Conservation (phyloP, 2,113 vertebrate genomes). For the Cochlearius cochlearius region DNA sequence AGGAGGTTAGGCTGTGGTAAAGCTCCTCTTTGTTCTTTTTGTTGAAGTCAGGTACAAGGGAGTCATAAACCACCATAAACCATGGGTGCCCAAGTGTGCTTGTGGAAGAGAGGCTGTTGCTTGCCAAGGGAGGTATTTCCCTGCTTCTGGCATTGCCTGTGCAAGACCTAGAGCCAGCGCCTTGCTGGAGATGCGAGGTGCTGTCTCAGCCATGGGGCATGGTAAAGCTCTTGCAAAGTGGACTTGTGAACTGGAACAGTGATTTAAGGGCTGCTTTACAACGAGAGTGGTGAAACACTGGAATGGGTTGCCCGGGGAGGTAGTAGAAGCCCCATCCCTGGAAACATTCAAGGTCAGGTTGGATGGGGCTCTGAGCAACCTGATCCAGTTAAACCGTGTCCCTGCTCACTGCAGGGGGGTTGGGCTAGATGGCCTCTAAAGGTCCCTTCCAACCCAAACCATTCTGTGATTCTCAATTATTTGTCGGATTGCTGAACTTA, state of each 20-base stretch:
- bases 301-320: no score
- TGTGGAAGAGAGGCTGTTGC: background rate
- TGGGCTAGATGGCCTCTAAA: no score
- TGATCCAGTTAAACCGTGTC: no score
- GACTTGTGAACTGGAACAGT: background rate
- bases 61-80: background rate
- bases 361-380: no score
- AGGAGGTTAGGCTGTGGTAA: background rate
- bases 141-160: background rate
- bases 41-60: background rate
- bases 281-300: no score
- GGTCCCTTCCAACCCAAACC: no score
- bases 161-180: background rate
- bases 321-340: no score
- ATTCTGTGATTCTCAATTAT: background rate
- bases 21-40: background rate
- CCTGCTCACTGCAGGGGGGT: no score
- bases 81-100: background rate
- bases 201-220: background rate
- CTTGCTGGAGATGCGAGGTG: background rate
- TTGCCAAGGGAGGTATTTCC: background rate
- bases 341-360: no score
- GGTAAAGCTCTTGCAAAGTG: background rate
- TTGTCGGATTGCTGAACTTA: background rate
- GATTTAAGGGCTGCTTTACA: background rate